Conservation (phyloP, 1,140 invertebrate species). For the Bombus pyrosoma region DNA sequence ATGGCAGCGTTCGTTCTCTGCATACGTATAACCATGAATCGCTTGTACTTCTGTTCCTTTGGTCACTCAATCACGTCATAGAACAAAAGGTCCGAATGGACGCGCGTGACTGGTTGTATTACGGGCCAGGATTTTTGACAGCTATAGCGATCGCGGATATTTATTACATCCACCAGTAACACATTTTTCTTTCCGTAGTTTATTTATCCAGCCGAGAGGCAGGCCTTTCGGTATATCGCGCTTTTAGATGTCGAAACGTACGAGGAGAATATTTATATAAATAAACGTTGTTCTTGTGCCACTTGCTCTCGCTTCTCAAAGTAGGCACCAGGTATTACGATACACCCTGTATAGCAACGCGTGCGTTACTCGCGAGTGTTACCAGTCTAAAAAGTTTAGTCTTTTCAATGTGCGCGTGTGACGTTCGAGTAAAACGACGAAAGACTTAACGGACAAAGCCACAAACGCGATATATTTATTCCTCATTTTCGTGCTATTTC, state of each 20-base stretch:
- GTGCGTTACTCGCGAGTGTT: too few relatives aligned
- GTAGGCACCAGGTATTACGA: too few relatives aligned
- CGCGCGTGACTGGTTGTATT: not conserved
- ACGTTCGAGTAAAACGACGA: too few relatives aligned
- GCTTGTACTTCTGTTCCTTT: not conserved
- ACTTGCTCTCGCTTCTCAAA: rapidly evolving
- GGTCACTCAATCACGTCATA: not conserved
- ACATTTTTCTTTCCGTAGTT: not conserved
- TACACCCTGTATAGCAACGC: too few relatives aligned
- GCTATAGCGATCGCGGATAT: not conserved
- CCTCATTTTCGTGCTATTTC: not conserved
- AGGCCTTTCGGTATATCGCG: too few relatives aligned
- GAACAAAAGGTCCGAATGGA: not conserved
- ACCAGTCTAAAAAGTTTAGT: too few relatives aligned
- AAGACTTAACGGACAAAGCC: not conserved
- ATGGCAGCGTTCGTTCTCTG: not conserved
- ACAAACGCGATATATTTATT: not conserved
- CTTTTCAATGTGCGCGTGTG: rapidly evolving
- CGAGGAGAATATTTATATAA: too few relatives aligned
- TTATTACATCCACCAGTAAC: not conserved
- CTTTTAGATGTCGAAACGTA: too few relatives aligned
- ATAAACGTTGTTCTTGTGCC: too few relatives aligned
- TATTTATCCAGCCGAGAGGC: too few relatives aligned
- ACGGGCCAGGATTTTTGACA: not conserved
- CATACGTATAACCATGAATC: not conserved